Evolutionary conservation across 2,797 vertebrate species (phyloP).

Genomic region (Myripristis murdjan): DNA sequence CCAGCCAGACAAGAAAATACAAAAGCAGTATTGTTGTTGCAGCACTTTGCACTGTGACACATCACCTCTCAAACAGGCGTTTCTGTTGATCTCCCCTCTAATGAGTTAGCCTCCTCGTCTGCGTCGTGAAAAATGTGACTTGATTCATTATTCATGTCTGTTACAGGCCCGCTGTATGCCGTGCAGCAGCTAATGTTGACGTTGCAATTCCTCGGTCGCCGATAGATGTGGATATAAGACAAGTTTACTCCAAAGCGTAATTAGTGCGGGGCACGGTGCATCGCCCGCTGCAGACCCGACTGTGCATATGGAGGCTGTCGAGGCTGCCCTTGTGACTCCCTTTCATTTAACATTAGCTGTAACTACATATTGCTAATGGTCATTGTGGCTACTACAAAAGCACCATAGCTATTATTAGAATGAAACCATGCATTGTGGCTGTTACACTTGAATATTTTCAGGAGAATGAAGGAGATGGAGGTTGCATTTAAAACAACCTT

Average conservation of each 20-base stretch:
- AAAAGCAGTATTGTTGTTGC: conserved; percentile 14
- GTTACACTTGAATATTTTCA: not conserved
- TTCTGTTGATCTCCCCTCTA: too few relatives aligned
- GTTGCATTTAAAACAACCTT: conserved; percentile 24
- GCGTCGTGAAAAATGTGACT: conserved; percentile 27
- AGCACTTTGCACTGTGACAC: conserved; percentile 8
- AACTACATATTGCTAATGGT: not conserved
- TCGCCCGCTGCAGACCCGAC: not conserved
- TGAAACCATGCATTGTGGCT: not conserved
- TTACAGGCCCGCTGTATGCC: conserved; percentile 2
- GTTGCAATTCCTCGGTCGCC: not conserved
- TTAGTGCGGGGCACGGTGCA: not conserved
- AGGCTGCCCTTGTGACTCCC: not conserved
- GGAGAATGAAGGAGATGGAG: conserved; percentile 6
- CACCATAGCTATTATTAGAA: too few relatives aligned
- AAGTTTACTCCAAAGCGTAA: not conserved
- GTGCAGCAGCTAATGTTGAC: too few relatives aligned
- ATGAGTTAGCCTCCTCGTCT: conserved; percentile 19
- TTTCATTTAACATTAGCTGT: conserved; percentile 14
- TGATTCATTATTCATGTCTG: conserved; percentile 24
- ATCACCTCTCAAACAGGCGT: too few relatives aligned
- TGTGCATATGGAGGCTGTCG: not conserved
- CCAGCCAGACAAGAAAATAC: too few relatives aligned
- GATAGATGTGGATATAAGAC: conserved; percentile 13
- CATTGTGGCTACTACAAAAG: not conserved